Conservation (phyloP, 2,113 vertebrate species). For the Camelus bactrianus region DNA sequence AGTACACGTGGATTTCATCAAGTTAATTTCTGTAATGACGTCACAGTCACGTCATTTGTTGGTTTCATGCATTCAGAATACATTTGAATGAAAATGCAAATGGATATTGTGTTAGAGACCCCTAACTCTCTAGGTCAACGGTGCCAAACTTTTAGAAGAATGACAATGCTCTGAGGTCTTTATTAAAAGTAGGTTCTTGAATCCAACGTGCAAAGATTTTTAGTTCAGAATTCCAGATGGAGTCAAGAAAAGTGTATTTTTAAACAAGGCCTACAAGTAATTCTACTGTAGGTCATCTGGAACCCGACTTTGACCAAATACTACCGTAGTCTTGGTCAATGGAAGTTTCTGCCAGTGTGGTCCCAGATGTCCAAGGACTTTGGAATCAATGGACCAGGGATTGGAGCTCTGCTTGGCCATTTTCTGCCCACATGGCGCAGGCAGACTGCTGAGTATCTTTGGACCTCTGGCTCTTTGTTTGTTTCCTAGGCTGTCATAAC, state of each 20-base stretch:
- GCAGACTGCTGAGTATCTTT: background rate
- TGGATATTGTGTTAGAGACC: background rate
- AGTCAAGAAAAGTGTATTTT: background rate
- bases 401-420: background rate
- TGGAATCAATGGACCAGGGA: background rate
- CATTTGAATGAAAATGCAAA: background rate
- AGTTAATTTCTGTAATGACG: background rate
- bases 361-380: background rate
- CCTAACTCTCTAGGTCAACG: background rate
- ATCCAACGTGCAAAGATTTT: background rate
- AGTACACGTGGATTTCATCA: background rate
- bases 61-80: background rate
- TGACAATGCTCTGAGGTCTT: background rate
- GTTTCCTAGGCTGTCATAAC: background rate
- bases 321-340: background rate
- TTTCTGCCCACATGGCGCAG: background rate
- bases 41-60: background rate
- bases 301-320: background rate
- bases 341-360: background rate
- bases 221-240: background rate
- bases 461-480: background rate
- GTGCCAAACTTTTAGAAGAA: background rate
- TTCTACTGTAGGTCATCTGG: background rate
- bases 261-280: background rate
- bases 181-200: background rate